Base-by-base conservation (phyloP, 1,140 invertebrate species). In the Hycleus phaleratus region DNA sequence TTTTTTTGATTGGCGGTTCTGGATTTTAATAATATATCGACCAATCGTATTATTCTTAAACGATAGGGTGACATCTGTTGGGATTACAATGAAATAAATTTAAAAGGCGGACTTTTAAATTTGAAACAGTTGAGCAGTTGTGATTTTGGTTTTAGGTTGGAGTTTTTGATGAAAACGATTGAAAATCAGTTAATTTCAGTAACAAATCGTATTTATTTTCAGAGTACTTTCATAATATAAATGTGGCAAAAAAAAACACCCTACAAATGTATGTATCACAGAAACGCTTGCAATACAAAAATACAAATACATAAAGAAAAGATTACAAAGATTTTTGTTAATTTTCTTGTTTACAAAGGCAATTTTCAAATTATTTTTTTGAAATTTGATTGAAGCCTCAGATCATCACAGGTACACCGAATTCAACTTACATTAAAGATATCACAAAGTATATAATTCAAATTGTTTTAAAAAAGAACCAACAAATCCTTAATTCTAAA, bases 251-350 rank as follows among this genome's bases (percentile, higher is more conserved):
- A 32, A 32, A 32, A 32, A 32, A 32, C 4, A 32, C 32, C 4
- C 32, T 32, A 32, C 32, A 32, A 32, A 32, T 7, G 50, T 26
- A 59, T 62, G 65, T 64, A 67, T 64, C 62, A 67, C 63, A 64
- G 63, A 60, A 58, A 26, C 47, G 60, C 60, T 67, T 62, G 63
- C 55, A 66, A 64, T 63, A 63, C 63, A 60, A 56, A 45, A 58
- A 60, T 38, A 58, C 48, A 42, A 49, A 47, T 53, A 59, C 48
- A 46, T 32, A 42, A 44, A 32, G 25, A 45, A 46, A 59, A 59
- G 10, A 39, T 53, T 18, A 44, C 39, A 45, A 47, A 46, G 38
- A 38, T 47, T 24, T 39, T 24, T 45, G 39, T 46, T 45, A 45
- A 47, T 18, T 18, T 12, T 49, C 47, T 38, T 26, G 11, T 43